These are phyloP conservation scores for Psittacula echo DNA, from an alignment of 2,797 vertebrate genomes.

Conservation along the genomic window DNA sequence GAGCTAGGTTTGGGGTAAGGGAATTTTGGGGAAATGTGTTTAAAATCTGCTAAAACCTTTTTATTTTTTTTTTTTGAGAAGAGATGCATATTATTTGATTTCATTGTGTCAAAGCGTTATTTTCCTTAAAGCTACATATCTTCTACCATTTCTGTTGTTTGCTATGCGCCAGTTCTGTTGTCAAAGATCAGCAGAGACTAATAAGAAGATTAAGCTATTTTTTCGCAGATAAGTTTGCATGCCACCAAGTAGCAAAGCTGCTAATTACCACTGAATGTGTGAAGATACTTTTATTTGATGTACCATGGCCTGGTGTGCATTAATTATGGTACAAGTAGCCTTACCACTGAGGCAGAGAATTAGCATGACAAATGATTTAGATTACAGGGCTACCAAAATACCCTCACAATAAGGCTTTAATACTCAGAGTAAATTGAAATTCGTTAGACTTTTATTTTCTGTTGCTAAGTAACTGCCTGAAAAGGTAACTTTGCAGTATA, in stretches of 20 bases:
- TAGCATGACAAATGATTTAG: slow-evolving; percentile 67
- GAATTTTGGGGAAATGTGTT: background rate
- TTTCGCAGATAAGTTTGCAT: slow-evolving; percentile 63
- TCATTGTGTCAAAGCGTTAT: background rate
- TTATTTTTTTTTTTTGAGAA: background rate
- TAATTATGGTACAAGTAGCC: slow-evolving; percentile 70
- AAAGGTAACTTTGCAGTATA: slow-evolving; percentile 50
- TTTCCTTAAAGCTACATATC: background rate
- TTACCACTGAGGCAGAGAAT: slow-evolving; percentile 56
- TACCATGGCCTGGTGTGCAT: slow-evolving; percentile 53
- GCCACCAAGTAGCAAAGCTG: slow-evolving; percentile 55
- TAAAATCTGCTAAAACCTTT: background rate
- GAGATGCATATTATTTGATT: background rate
- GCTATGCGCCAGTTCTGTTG: background rate
- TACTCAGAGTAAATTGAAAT: slow-evolving; percentile 45
- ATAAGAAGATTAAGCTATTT: slow-evolving; percentile 66
- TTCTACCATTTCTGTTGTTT: slow-evolving; percentile 17
- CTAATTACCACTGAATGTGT: slow-evolving; percentile 72
- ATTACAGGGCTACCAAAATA: slow-evolving; percentile 62
- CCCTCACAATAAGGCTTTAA: slow-evolving; percentile 16
- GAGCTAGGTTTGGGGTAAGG: background rate
- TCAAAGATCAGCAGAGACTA: slow-evolving; percentile 57
- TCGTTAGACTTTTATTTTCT: slow-evolving; percentile 49
- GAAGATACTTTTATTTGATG: slow-evolving; percentile 71
- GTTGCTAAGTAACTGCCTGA: slow-evolving; percentile 69